Evolutionary conservation across 1,140 invertebrate species (phyloP).

Genomic region (Eumeta japonica): DNA sequence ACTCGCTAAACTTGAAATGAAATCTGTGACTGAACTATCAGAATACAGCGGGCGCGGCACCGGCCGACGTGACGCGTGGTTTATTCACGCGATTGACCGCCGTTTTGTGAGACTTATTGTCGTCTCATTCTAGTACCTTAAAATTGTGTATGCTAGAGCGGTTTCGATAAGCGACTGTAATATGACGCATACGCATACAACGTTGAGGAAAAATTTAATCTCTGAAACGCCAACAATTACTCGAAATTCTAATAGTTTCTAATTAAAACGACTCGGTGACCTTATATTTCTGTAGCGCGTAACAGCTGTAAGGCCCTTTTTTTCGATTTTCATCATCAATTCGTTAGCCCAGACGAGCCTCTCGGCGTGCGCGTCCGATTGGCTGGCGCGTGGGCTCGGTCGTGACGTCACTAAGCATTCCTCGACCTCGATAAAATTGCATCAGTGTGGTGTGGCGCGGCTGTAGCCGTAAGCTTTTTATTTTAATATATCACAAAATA

Average conservation of each 20-base stretch:
- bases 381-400: constrained; percentile 50
- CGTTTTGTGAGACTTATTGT: constrained; percentile 43
- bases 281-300: no score
- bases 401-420: constrained; percentile 49
- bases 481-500: no score
- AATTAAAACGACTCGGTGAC: no score
- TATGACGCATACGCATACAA: no score
- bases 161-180: no score
- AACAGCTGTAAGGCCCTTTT: no score
- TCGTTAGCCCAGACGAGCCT: constrained; percentile 34
- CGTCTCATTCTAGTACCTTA: constrained; percentile 28
- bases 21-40: no score
- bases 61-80: constrained; percentile 31
- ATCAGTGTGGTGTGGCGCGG: constrained; percentile 20
- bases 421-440: constrained; percentile 31
- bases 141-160: constrained; percentile 19
- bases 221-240: no score
- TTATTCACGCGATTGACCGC: constrained; percentile 27
- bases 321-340: no score
- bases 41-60: constrained; percentile 32
- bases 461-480: not conserved
- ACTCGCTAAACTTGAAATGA: constrained; percentile 35
- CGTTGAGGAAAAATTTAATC: no score
- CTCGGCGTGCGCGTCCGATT: constrained; percentile 40
- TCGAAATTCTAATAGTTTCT: no score